Conservation (phyloP, 2,797 vertebrate species). For the Eulemur coronatus region DNA sequence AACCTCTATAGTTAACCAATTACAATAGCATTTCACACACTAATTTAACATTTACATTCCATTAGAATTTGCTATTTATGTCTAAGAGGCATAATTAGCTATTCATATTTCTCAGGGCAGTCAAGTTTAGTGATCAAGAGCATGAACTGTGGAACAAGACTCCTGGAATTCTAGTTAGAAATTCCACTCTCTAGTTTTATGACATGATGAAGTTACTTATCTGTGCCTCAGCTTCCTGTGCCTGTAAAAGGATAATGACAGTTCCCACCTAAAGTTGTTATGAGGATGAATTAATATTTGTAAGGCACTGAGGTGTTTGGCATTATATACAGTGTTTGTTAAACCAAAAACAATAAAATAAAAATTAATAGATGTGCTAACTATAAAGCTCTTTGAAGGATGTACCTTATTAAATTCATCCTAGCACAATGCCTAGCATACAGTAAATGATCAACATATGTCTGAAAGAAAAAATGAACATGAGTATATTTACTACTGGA, state of each 20-base stretch:
- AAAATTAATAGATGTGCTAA: not conserved
- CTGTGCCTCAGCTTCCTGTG: not conserved
- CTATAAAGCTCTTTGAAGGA: not conserved
- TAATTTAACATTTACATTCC: conserved; percentile 29
- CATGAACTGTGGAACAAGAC: not conserved
- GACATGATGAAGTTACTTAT: not conserved
- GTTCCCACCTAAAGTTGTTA: not conserved
- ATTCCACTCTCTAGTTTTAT: conserved; percentile 16
- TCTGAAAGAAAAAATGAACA: not conserved
- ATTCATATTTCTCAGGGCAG: not conserved
- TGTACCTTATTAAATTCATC: not conserved
- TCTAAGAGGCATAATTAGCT: conserved; percentile 15
- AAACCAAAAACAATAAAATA: not conserved
- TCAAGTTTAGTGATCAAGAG: not conserved
- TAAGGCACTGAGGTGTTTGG: not conserved
- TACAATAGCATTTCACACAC: conserved; percentile 37
- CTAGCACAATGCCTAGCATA: not conserved
- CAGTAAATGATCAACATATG: not conserved
- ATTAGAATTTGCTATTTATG: conserved; percentile 39
- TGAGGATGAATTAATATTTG: conserved; percentile 9
- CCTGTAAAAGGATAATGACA: conserved; percentile 1
- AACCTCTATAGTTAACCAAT: not conserved
- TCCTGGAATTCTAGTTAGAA: not conserved
- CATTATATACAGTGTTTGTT: not conserved
- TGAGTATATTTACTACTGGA: not conserved